These are phyloP conservation scores for Catalaphyllia jardinei DNA, from an alignment of 64 coral and sea anemone species.

Conservation along the genomic window DNA sequence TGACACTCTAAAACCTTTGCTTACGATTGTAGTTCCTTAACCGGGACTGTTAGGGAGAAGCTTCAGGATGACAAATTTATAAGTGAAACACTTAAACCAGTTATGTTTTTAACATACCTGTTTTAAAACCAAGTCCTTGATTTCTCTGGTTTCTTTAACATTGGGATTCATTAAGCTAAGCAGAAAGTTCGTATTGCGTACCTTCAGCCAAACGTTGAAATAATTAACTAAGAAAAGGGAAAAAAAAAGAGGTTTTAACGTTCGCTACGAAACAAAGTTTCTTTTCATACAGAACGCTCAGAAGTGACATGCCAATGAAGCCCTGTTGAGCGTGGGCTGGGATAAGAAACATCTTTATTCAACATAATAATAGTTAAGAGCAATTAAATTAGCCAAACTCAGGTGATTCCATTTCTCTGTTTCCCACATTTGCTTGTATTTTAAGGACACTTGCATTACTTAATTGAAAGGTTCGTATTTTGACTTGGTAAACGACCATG, in stretches of 20 bases:
- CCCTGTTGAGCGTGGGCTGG: too few species aligned
- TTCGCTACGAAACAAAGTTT: background rate
- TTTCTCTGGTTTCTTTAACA: background rate
- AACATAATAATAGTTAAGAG: too few species aligned
- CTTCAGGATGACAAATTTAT: background rate
- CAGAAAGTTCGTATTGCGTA: background rate
- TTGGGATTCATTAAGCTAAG: constrained; percentile 10
- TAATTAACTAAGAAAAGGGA: background rate
- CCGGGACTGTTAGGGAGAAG: too few species aligned
- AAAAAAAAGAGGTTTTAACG: background rate
- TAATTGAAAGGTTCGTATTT: too few species aligned
- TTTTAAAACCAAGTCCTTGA: background rate
- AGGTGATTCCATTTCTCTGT: too few species aligned
- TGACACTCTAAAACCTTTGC: too few species aligned
- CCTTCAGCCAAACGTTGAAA: constrained; percentile 10
- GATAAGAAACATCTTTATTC: too few species aligned
- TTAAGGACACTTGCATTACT: too few species aligned
- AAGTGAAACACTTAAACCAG: background rate
- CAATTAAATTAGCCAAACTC: too few species aligned
- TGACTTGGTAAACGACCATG: too few species aligned
- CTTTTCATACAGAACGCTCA: background rate
- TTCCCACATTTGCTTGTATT: too few species aligned
- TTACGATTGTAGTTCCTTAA: too few species aligned
- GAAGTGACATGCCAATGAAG: background rate
- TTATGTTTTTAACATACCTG: background rate